Percentiles rank a stretch among this genome's conserved stretches.
Conservation (phyloP, 2,888 invertebrate genomes). For the Lepidochitona cinerea region DNA sequence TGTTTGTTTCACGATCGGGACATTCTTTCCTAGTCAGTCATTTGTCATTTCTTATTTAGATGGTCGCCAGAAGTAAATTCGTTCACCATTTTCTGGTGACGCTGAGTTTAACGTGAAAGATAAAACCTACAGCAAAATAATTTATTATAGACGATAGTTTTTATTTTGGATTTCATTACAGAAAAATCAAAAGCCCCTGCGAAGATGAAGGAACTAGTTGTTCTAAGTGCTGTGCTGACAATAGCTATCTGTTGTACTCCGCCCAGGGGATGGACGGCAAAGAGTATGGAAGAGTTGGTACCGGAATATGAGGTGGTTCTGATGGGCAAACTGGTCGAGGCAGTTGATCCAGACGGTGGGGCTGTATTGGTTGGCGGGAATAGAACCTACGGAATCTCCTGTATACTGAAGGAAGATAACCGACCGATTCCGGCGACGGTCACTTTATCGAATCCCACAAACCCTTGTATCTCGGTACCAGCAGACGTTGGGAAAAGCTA, state of each 20-base stretch:
- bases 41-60: too few species aligned
- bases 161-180: too few species aligned
- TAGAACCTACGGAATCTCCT: not conserved
- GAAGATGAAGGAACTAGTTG: not conserved
- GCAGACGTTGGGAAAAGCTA: not conserved
- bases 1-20: too few species aligned
- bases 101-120: too few species aligned
- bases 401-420: not conserved
- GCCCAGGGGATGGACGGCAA: not conserved
- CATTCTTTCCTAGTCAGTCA: too few species aligned
- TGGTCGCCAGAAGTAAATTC: too few species aligned
- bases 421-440: not conserved
- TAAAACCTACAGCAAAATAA: too few species aligned
- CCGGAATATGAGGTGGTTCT: not conserved
- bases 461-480: not conserved
- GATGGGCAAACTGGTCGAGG: not conserved
- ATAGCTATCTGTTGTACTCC: not conserved
- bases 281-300: not conserved
- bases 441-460: not conserved
- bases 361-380: too few species aligned
- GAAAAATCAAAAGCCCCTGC: too few species aligned
- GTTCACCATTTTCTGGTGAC: too few species aligned
- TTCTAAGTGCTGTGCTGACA: not conserved
- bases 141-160: too few species aligned
- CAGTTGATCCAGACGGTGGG: not conserved